These are phyloP conservation scores for Amphiprion ocellaris DNA, from an alignment of 2,113 vertebrate genomes.

Conservation along the genomic window DNA sequence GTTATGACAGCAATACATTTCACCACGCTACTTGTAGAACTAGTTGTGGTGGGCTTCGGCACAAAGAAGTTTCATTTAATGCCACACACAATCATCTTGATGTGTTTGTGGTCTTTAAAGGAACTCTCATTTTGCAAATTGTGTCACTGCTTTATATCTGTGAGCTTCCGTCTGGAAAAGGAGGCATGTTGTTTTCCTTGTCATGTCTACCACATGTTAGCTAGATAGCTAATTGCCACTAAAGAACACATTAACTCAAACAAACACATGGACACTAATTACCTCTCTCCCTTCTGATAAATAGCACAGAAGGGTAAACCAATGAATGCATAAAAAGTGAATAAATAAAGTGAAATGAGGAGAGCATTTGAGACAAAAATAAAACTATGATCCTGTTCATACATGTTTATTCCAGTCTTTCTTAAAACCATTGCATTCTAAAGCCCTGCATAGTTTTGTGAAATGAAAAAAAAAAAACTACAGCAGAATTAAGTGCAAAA, in stretches of 20 bases:
- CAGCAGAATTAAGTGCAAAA: neutral
- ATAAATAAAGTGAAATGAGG: neutral
- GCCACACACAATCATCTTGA: constrained; percentile 13
- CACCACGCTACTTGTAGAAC: neutral
- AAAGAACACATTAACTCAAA: constrained; percentile 16
- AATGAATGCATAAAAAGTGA: neutral
- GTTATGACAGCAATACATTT: neutral
- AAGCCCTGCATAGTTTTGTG: neutral
- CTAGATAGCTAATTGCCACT: constrained; percentile 43
- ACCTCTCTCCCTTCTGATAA: neutral
- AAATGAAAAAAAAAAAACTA: neutral
- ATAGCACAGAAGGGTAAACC: neutral
- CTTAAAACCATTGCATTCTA: neutral
- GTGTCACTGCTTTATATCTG: constrained; percentile 21
- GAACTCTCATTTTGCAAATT: constrained; percentile 15
- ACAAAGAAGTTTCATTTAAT: neutral
- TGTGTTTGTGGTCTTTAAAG: constrained; percentile 26
- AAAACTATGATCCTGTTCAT: too few relatives aligned
- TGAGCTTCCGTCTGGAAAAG: constrained; percentile 17
- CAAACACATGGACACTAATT: neutral
- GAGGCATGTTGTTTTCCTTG: constrained; percentile 34
- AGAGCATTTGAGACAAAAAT: too few relatives aligned
- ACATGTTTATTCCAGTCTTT: neutral
- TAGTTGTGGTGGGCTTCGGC: neutral
- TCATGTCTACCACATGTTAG: constrained; percentile 27